Percentiles rank a stretch among this genome's conserved stretches.
Conservation (phyloP, 2,888 invertebrate species). For the Orthosia gothica region DNA sequence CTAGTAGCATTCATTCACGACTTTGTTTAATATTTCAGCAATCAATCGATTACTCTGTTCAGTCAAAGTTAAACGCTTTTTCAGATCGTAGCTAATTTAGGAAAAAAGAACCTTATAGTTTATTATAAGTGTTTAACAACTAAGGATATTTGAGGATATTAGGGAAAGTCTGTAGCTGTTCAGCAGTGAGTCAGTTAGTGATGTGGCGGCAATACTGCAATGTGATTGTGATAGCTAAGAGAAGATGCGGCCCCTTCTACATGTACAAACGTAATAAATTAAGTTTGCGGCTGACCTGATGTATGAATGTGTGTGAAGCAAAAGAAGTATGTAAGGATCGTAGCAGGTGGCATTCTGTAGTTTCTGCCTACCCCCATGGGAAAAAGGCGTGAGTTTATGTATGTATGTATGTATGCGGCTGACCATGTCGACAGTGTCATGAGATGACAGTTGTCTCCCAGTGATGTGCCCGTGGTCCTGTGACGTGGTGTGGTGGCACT, state of each 20-base stretch:
- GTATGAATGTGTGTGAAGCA: too few species aligned
- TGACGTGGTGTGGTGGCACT: neutral
- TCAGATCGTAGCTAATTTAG: neutral
- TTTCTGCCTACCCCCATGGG: too few species aligned
- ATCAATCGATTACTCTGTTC: neutral
- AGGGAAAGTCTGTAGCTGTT: neutral
- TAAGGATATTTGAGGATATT: neutral
- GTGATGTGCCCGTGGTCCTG: neutral
- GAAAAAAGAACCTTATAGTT: conserved; percentile 1
- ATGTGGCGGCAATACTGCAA: neutral
- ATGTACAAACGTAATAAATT: neutral
- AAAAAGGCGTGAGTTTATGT: too few species aligned
- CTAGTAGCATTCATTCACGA: neutral
- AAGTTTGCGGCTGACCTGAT: neutral
- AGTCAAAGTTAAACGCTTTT: neutral
- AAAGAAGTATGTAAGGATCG: too few species aligned
- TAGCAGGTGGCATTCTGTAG: too few species aligned
- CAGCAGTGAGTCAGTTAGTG: neutral
- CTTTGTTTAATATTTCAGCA: neutral
- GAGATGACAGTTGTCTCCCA: neutral
- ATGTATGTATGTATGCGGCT: too few species aligned
- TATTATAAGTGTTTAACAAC: neutral
- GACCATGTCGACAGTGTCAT: neutral
- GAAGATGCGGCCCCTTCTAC: neutral
- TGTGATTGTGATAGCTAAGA: neutral